Conservation (phyloP, 2,797 vertebrate species). For the Caiman crocodilus region DNA sequence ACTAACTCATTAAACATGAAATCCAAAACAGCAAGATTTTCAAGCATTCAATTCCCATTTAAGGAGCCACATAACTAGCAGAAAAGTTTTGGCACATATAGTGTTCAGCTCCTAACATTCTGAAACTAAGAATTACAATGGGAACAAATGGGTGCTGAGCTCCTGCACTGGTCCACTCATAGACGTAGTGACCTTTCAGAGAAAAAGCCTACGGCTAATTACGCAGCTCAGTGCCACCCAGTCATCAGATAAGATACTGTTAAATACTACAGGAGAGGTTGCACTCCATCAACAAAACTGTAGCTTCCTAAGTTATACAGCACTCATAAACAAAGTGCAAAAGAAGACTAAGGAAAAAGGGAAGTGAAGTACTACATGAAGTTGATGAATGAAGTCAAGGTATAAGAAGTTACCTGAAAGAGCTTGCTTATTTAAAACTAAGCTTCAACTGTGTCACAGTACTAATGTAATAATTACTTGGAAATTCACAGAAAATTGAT, state of each 20-base stretch:
- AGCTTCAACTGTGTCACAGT: constrained; percentile 50
- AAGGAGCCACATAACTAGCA: background rate
- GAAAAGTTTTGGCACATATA: fast-evolving
- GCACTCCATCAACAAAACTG: background rate
- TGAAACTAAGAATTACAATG: background rate
- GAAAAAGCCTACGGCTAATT: background rate
- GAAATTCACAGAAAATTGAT: constrained; percentile 59
- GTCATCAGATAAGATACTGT: background rate
- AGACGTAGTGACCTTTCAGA: background rate
- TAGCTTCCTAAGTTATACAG: background rate
- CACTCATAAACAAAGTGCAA: background rate
- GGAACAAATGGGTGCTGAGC: fast-evolving
- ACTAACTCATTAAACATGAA: background rate
- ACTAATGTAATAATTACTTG: constrained; percentile 39
- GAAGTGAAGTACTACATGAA: constrained; percentile 55
- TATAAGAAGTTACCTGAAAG: constrained; percentile 51
- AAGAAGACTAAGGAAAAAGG: constrained; percentile 23
- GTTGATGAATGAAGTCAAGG: constrained; percentile 17
- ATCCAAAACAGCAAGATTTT: background rate
- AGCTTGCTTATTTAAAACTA: constrained; percentile 40
- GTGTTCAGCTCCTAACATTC: background rate
- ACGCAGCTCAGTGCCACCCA: fast-evolving
- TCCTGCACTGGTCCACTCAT: background rate
- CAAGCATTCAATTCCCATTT: fast-evolving
- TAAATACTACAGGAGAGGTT: background rate